Evolutionary conservation across 2,113 vertebrate species (phyloP), one percentile per base, ranked within the genome.

Genomic region (Beaufortia kweichowensis): DNA sequence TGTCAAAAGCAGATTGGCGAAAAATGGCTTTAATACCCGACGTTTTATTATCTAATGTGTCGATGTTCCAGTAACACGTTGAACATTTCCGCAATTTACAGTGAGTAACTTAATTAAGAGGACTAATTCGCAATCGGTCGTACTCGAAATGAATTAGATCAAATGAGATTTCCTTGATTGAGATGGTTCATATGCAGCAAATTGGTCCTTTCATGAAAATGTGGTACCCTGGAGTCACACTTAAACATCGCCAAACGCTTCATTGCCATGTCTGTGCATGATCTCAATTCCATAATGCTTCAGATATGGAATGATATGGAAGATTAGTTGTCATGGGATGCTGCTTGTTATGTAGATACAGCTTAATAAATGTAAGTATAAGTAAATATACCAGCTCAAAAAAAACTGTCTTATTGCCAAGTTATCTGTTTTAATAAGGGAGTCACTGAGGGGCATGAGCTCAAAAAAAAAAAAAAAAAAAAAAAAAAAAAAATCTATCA

Each of bases 171-270:
- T 28, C 28, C 60, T 64, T 75, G 80, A 79, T 78, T 82, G 64
- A 64, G 66, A 66, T 29, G 5, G 57, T 39, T 82, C 64, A 78
- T 82, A 78, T 65, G 48, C 64, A 3, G 59, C 39, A 75, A 66
- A 75, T 78, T 63, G 56, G 55, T 76, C 67, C 33, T 79, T 78
- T 78, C 75, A 78, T 75, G 79, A 62, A 84, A 65, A 76, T 29
- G 10, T 56, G 43, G 43, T 63, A 48, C 67, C 82, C 73, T 43
- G 71, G 65, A 78, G 75, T 77, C 65, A 21, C 67, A 28, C 61
- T 66, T 55, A 57, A 56, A 50, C 70, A 71, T 82, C 65, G 8
- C 33, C 15, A 17, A 67, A 69, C n/a, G 43, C 63, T 28, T 41
- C 35, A 43, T 78, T 75, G 60, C 67, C 46, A 75, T 67, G 70